Conservation (phyloP, 1,140 invertebrate genomes). For the Rhyzopertha dominica region DNA sequence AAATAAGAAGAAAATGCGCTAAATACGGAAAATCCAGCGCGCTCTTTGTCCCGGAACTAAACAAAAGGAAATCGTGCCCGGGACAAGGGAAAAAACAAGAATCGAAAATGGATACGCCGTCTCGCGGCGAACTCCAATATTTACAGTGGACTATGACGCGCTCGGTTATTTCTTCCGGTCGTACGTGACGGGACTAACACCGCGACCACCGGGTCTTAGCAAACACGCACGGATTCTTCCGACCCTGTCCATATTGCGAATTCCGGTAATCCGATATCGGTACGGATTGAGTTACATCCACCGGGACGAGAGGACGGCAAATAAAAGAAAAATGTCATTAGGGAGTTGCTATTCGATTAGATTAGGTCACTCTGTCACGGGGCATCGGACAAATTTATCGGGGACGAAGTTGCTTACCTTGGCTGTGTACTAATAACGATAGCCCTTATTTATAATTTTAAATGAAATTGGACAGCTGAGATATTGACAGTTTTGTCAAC, state of each 20-base stretch:
- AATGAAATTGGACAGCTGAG: too few species aligned
- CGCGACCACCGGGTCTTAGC: conserved; percentile 9
- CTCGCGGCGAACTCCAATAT: conserved; percentile 11
- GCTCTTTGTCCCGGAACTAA: too few species aligned
- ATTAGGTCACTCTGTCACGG: too few species aligned
- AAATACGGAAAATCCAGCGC: too few species aligned
- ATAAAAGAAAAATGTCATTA: conserved; percentile 32
- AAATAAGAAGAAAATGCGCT: too few species aligned
- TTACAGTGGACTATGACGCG: conserved; percentile 12
- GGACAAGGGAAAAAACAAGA: too few species aligned
- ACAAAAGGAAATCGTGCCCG: too few species aligned
- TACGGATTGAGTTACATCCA: conserved; percentile 26
- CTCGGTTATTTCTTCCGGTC: not conserved
- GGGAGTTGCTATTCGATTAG: conserved; percentile 21
- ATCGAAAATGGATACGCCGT: conserved; percentile 1
- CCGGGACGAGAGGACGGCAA: conserved; percentile 13
- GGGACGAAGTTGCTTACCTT: too few species aligned
- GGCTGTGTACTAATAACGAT: too few species aligned
- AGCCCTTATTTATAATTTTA: too few species aligned
- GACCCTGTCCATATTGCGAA: conserved; percentile 21
- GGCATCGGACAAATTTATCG: too few species aligned
- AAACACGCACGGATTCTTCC: conserved; percentile 27
- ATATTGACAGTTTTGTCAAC: too few species aligned
- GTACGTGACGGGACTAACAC: conserved; percentile 7
- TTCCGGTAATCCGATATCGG: conserved; percentile 28